Base-by-base conservation (phyloP, 2,797 vertebrate genomes). In the Balearica regulorum region DNA sequence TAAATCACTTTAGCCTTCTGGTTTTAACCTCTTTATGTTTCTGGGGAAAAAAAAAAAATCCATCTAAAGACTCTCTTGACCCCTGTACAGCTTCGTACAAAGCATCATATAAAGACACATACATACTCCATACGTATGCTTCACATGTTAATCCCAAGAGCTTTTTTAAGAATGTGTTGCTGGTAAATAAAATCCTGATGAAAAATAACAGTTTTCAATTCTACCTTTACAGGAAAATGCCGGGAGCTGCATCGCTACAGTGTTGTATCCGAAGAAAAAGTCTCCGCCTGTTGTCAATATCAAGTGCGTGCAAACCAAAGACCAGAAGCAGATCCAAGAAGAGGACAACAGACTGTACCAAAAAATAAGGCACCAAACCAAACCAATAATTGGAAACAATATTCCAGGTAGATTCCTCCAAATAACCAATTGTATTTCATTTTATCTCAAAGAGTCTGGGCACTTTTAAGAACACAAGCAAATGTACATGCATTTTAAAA, bases 351-450 rank as follows among this genome's bases (percentile, higher is more conserved):
- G 25, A 44, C 39, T 98, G 35, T 98, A 98, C 85, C 85, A 83
- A 69, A 88, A 91, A 29, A 64, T 98, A 19, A 97, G 89, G 93
- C 96, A 86, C 15, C 95, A 95, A 61, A 94, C 53, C 51, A 92
- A n/a, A 44, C 96, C 97, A 8, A 43, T 97, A 86, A 90, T 13
- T 9, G 90, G 24, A 14, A 79, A 26, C 57, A 66, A 90, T 48
- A 98, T 98, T 66, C 98, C 98, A 96, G 98, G 98, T 98, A 97
- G 1, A 37, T 46, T 57, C 41, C 65, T 82, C 35, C 58, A 53
- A 22, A 16, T 26, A 60, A 18, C 25, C 53, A 43, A 29, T 35
- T 24, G 35, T 3, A 13, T 43, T 80, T 64, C 9, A 19, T 35
- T 78, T 70, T 55, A 1, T 33, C 31, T 55, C 51, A 6, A 19